phyloP scores from a whole-genome alignment of 2,888 invertebrate species.

The Orthosia cruda region DNA sequence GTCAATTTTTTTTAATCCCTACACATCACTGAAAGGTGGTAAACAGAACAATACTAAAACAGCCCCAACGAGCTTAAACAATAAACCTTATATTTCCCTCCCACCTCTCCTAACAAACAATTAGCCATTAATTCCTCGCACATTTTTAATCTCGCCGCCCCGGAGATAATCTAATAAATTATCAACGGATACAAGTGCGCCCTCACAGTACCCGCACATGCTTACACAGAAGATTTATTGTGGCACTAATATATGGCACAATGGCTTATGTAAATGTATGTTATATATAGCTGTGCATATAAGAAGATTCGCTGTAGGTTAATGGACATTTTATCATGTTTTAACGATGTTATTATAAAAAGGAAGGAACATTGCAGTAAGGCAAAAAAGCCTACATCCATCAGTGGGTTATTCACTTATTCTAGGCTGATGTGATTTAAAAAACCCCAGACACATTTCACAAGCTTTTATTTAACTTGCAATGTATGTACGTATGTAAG shows the following conservation, averaged over 20 bases:
- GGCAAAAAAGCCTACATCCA: too few species aligned
- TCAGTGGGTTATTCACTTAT: too few species aligned
- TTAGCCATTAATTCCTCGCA: slow-evolving; percentile 35
- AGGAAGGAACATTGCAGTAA: too few species aligned
- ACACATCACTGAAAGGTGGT: background rate
- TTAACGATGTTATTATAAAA: background rate
- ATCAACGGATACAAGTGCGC: slow-evolving; percentile 26
- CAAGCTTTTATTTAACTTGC: too few species aligned
- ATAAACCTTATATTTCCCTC: background rate
- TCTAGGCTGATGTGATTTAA: too few species aligned
- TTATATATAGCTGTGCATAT: background rate
- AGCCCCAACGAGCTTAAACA: background rate
- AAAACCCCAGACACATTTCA: too few species aligned
- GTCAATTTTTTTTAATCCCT: background rate
- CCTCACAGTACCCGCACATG: slow-evolving; percentile 31
- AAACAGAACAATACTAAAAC: background rate
- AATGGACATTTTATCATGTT: background rate
- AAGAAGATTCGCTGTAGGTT: background rate
- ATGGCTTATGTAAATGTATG: slow-evolving; percentile 26
- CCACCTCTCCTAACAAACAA: slow-evolving; percentile 16
- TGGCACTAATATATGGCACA: slow-evolving; percentile 44
- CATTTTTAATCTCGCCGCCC: slow-evolving; percentile 53
- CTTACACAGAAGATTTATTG: slow-evolving; percentile 51
- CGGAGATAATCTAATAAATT: slow-evolving; percentile 55
- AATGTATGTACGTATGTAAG: too few species aligned